phyloP scores from a whole-genome alignment of 2,797 vertebrate genomes.

The Fundulus diaphanus region DNA sequence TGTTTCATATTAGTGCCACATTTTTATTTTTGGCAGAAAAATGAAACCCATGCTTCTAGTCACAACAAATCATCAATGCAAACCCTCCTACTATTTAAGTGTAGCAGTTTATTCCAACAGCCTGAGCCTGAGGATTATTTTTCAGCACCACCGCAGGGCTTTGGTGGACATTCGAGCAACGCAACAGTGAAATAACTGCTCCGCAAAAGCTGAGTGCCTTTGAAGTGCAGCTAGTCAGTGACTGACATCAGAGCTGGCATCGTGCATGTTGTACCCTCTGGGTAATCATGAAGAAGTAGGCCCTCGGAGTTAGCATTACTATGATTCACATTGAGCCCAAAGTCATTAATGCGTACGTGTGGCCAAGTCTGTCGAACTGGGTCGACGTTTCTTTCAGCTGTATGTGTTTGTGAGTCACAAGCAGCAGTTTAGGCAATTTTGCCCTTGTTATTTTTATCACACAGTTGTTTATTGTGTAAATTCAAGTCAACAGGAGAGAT shows the following conservation, averaged over 20 bases:
- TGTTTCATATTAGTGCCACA: not conserved
- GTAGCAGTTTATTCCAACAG: not conserved
- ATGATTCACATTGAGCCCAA: slow-evolving; percentile 43
- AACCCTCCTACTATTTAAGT: not conserved
- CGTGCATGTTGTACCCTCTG: slow-evolving; percentile 27
- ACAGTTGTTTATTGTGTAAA: not conserved
- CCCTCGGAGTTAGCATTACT: slow-evolving; percentile 24
- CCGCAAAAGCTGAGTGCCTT: not conserved
- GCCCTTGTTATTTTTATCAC: not conserved
- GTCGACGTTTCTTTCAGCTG: slow-evolving; percentile 9
- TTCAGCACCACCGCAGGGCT: not conserved
- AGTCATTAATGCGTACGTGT: slow-evolving; percentile 49
- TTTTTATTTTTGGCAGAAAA: not conserved
- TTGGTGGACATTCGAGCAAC: not conserved
- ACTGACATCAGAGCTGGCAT: slow-evolving; percentile 24
- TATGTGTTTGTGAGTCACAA: slow-evolving; percentile 33
- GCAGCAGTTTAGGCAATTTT: slow-evolving; percentile 14
- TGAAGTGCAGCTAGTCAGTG: slow-evolving; percentile 8
- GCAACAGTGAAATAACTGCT: not conserved
- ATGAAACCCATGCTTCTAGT: not conserved
- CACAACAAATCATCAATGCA: not conserved
- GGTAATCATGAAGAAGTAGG: slow-evolving; percentile 13
- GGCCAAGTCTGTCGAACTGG: slow-evolving; percentile 45
- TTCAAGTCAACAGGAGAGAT: not conserved
- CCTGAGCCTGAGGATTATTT: not conserved